These are phyloP conservation scores for Onychomys leucogaster DNA, from an alignment of 2,797 vertebrate genomes.

Conservation along the genomic window DNA sequence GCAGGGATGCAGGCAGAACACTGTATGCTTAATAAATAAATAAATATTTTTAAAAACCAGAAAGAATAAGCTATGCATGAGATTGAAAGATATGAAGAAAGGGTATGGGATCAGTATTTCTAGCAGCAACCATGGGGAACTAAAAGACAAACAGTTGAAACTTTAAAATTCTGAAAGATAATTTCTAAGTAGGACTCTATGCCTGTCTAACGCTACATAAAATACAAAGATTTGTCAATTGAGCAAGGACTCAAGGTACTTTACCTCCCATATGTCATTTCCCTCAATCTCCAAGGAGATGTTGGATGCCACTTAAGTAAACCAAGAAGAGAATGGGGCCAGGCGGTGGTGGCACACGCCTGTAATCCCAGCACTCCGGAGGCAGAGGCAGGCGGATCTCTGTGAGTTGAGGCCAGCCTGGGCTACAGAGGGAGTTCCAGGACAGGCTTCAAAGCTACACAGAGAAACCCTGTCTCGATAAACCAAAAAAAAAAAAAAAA, in stretches of 20 bases:
- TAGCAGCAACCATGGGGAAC: not conserved
- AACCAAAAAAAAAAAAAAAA: too few relatives aligned
- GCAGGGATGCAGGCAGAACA: too few relatives aligned
- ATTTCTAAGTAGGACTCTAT: not conserved
- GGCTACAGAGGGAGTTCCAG: too few relatives aligned
- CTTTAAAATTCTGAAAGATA: not conserved
- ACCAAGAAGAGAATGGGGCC: not conserved
- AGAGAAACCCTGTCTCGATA: too few relatives aligned
- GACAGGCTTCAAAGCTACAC: too few relatives aligned
- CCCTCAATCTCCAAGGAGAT: not conserved
- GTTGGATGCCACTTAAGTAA: not conserved
- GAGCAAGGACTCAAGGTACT: not conserved
- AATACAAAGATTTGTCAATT: not conserved
- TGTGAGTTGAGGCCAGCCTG: too few relatives aligned
- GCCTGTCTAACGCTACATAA: not conserved
- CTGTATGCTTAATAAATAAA: too few relatives aligned
- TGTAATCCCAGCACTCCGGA: too few relatives aligned
- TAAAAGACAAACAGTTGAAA: not conserved
- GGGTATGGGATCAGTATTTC: not conserved
- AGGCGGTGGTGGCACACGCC: too few relatives aligned
- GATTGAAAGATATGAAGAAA: not conserved
- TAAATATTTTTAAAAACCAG: too few relatives aligned
- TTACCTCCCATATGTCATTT: not conserved
- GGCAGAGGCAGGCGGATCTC: too few relatives aligned
- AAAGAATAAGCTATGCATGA: not conserved